A percentile compares a stretch with the other conserved stretches of the same genome.
Evolutionary conservation across 2,888 invertebrate genomes (phyloP).

Genomic region (Cephus spinipes): DNA sequence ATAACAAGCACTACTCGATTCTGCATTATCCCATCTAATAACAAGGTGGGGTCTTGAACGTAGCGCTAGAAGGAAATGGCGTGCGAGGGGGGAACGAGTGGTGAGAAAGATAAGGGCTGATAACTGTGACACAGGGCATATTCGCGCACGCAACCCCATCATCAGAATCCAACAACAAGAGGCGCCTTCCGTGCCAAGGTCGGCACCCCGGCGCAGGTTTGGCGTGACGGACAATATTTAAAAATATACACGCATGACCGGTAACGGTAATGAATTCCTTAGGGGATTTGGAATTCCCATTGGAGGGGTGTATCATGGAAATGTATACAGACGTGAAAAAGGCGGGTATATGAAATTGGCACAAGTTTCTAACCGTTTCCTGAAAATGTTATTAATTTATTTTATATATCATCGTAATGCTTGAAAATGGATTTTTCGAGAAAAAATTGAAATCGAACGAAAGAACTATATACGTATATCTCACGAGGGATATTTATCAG

Average conservation of each 20-base stretch:
- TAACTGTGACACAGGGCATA: background rate
- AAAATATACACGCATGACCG: constrained; percentile 1
- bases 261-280: background rate
- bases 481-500: background rate
- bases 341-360: background rate
- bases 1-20: background rate
- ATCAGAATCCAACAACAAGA: background rate
- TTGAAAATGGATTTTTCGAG: constrained; percentile 24
- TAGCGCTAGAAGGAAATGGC: background rate
- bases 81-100: background rate
- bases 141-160: background rate
- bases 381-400: background rate
- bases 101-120: background rate
- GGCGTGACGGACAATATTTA: constrained; percentile 3
- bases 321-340: background rate
- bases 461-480: background rate
- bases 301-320: background rate
- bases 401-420: background rate
- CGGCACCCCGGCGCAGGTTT: background rate
- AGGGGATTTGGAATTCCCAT: background rate
- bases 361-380: background rate
- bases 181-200: constrained; percentile 2
- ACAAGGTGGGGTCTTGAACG: background rate
- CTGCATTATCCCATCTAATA: background rate
- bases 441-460: constrained; percentile 17